These are phyloP conservation scores for Volucella inanis DNA, from an alignment of 2,888 invertebrate genomes.

Conservation along the genomic window DNA sequence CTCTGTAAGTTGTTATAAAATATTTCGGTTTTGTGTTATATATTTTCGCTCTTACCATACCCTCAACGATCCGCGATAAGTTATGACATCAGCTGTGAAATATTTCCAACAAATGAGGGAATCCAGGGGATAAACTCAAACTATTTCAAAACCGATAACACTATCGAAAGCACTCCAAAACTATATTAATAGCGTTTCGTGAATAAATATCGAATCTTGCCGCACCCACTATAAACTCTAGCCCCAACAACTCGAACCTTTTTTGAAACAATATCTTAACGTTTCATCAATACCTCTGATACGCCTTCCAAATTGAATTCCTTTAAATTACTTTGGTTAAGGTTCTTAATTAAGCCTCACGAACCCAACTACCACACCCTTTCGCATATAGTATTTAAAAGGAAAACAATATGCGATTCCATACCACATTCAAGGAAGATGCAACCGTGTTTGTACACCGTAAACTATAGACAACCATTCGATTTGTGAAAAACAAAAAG, in stretches of 20 bases:
- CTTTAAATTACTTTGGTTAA: slow-evolving; percentile 32
- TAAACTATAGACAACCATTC: slow-evolving; percentile 11
- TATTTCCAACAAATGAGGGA: no score
- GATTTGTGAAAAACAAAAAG: not conserved
- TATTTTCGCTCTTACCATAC: no score
- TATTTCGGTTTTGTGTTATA: no score
- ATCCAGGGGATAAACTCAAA: no score
- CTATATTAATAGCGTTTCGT: not conserved
- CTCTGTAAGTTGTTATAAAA: no score
- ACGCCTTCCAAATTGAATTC: slow-evolving; percentile 51
- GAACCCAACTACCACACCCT: not conserved
- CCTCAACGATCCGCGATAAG: no score
- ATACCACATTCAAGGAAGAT: slow-evolving; percentile 2
- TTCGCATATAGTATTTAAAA: no score
- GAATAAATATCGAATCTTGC: not conserved
- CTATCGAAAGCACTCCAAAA: not conserved
- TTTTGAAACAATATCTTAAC: not conserved
- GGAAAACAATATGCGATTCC: not conserved
- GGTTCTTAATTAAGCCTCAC: slow-evolving; percentile 38
- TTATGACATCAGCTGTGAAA: no score
- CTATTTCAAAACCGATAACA: not conserved
- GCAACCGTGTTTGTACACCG: not conserved
- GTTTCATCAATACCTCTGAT: slow-evolving; percentile 8
- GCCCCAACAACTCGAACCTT: not conserved
- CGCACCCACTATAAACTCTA: not conserved